Conservation (phyloP, 92 coral and sea anemone species). For the Micromussa lordhowensis region DNA sequence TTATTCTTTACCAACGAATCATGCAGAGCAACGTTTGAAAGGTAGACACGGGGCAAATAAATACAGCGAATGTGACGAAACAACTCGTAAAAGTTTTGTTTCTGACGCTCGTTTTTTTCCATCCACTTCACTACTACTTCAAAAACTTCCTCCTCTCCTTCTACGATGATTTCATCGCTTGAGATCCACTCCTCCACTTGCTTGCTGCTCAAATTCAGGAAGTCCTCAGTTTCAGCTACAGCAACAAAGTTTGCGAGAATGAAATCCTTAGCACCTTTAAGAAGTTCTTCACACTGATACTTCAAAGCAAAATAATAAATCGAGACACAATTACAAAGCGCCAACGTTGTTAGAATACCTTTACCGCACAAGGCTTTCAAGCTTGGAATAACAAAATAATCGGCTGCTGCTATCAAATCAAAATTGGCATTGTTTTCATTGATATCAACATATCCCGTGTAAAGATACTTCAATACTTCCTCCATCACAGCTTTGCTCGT, state of each 20-base stretch:
- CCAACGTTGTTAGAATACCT: background rate
- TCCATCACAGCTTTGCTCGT: constrained; percentile 6
- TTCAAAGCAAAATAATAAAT: background rate
- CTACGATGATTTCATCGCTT: background rate
- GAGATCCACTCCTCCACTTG: background rate
- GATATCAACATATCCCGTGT: background rate
- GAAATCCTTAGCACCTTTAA: background rate
- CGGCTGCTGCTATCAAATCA: background rate
- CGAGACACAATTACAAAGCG: background rate
- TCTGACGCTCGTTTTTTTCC: background rate
- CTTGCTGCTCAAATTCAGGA: background rate
- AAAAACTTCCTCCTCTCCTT: background rate
- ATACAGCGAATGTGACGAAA: constrained; percentile 6
- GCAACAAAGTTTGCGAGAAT: background rate
- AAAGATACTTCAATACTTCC: background rate
- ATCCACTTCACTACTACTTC: background rate
- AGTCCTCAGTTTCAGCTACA: background rate
- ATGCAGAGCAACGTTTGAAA: background rate
- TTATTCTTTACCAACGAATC: background rate
- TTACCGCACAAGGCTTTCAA: background rate
- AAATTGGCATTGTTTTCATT: background rate
- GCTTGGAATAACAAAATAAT: background rate
- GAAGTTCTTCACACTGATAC: background rate
- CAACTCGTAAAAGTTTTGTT: background rate
- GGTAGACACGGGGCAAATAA: background rate